Evolutionary conservation across 1,140 invertebrate genomes (phyloP).

Genomic region (Linepithema humile): DNA sequence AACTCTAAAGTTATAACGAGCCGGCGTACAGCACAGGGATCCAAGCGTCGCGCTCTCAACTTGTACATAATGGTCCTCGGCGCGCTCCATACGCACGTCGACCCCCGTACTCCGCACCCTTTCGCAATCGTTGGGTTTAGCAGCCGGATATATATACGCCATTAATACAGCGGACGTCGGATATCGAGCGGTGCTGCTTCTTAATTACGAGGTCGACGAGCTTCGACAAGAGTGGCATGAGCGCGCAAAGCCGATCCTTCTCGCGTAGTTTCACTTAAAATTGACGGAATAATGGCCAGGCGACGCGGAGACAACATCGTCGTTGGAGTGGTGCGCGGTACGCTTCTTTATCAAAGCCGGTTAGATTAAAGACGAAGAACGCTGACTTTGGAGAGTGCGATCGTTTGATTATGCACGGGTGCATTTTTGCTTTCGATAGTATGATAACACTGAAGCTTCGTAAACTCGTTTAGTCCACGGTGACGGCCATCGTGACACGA

Average conservation of each 20-base stretch:
- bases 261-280: conserved; percentile 66
- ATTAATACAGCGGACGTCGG: conserved; percentile 47
- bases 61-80: conserved; percentile 74
- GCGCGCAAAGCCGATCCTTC: conserved; percentile 55
- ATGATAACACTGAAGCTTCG: background rate
- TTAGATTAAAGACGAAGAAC: conserved; percentile 10
- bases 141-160: conserved; percentile 32
- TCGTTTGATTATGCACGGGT: background rate
- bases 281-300: conserved; percentile 56
- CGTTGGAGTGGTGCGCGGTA: background rate
- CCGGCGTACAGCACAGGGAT: conserved; percentile 58
- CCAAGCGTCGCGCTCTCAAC: conserved; percentile 72
- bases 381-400: background rate
- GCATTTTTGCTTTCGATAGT: background rate
- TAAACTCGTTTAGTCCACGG: background rate
- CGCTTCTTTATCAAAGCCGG: background rate
- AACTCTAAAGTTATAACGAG: conserved; percentile 82
- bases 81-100: conserved; percentile 57
- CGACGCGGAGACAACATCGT: conserved; percentile 19
- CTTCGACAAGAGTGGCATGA: conserved; percentile 29
- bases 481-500: background rate
- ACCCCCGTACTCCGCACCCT: conserved; percentile 1
- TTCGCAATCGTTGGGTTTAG: conserved; percentile 53
- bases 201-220: conserved; percentile 73
- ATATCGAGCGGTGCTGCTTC: conserved; percentile 73